Percentiles rank a stretch among this genome's conserved stretches.
phyloP scores from a whole-genome alignment of 2,888 invertebrate species.

The Drosophila buzzatii region DNA sequence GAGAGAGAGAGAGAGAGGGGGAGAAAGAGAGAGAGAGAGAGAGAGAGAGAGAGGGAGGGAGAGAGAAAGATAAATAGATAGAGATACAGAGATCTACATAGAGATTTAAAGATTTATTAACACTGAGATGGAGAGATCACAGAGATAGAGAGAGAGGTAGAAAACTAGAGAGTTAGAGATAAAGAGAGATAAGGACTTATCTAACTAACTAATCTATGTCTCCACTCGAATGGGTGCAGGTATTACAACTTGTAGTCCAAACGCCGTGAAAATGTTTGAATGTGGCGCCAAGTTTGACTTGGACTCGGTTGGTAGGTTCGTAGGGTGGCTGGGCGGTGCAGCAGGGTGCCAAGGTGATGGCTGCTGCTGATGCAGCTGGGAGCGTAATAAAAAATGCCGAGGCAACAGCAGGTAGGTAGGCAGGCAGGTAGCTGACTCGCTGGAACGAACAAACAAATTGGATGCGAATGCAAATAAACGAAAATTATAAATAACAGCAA shows the following conservation, averaged over 20 bases:
- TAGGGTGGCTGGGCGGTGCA: neutral
- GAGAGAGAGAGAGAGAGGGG: neutral
- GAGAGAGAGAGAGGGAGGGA: neutral
- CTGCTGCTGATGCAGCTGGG: constrained; percentile 18
- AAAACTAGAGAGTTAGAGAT: constrained; percentile 1
- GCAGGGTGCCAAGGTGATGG: constrained; percentile 12
- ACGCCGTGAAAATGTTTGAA: constrained; percentile 27
- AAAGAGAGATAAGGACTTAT: neutral
- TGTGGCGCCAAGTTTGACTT: constrained; percentile 17
- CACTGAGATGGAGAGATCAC: constrained; percentile 4
- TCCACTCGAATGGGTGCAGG: constrained; percentile 4
- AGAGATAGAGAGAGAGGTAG: constrained; percentile 3
- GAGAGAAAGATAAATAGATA: neutral
- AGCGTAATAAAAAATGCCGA: constrained; percentile 59
- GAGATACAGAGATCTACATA: neutral
- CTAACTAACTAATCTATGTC: neutral
- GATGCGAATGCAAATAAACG: constrained; percentile 83
- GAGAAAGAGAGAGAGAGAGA: neutral
- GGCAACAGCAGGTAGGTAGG: constrained; percentile 11
- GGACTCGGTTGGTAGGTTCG: constrained; percentile 28
- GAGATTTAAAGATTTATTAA: no score
- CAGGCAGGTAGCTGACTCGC: constrained; percentile 28
- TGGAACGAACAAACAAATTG: constrained; percentile 76
- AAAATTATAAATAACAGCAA: constrained; percentile 82
- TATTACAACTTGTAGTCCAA: constrained; percentile 22